phyloP scores from a whole-genome alignment of 2,888 invertebrate species.

The Eilema sororculum region DNA sequence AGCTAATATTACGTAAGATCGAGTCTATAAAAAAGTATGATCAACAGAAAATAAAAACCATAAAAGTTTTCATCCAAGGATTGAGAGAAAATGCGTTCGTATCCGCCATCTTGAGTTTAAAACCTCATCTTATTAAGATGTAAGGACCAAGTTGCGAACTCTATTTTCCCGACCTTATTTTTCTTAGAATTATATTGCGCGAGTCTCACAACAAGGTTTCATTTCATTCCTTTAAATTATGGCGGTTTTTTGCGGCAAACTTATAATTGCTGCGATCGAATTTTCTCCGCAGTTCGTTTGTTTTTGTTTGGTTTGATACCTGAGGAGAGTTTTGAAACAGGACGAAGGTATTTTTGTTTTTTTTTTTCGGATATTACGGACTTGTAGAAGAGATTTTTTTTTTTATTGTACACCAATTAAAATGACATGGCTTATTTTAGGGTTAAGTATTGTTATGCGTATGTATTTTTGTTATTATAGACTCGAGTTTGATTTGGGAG shows the following conservation, averaged over 20 bases:
- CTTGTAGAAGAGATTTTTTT: too few species aligned
- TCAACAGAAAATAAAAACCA: background rate
- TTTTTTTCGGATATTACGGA: background rate
- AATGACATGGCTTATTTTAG: too few species aligned
- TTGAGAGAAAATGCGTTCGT: constrained; percentile 7
- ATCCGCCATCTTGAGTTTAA: constrained; percentile 23
- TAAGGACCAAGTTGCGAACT: constrained; percentile 34
- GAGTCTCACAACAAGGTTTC: constrained; percentile 22
- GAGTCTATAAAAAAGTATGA: background rate
- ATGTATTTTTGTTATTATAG: too few species aligned
- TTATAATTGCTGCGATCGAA: constrained; percentile 23
- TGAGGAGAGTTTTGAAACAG: background rate
- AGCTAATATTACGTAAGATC: background rate
- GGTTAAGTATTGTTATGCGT: too few species aligned
- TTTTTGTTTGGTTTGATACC: background rate
- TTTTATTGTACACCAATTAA: too few species aligned
- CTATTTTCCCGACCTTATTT: constrained; percentile 36
- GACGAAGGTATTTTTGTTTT: background rate
- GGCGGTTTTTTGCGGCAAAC: constrained; percentile 11
- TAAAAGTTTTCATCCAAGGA: background rate
- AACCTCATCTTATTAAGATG: constrained; percentile 29
- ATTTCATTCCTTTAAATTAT: constrained; percentile 24
- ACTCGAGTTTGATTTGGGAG: too few species aligned
- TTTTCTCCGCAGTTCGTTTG: constrained; percentile 8
- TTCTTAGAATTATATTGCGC: constrained; percentile 47